These are phyloP conservation scores for Entomyzon cyanotis DNA, from an alignment of 2,113 vertebrate species.

Conservation along the genomic window DNA sequence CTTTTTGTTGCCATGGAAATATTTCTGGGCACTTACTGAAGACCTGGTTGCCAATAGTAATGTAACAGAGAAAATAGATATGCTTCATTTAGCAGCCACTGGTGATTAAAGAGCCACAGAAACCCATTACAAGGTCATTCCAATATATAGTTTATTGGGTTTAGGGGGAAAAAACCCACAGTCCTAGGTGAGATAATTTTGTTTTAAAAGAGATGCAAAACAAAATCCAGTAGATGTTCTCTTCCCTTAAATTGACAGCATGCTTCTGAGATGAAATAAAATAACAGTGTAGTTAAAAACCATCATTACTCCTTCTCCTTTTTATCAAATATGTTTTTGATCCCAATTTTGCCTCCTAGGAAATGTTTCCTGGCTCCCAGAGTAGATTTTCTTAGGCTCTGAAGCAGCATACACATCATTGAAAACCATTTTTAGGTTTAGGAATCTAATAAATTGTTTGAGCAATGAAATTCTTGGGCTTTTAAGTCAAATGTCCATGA, in stretches of 20 bases:
- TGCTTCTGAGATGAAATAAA: not conserved
- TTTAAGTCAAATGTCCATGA: not conserved
- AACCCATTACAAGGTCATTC: conserved; percentile 62
- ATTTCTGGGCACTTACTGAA: conserved; percentile 77
- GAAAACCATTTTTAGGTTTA: conserved; percentile 41
- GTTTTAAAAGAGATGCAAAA: not conserved
- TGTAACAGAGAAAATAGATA: conserved; percentile 81
- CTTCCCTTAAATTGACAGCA: not conserved
- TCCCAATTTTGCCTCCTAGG: conserved; percentile 62
- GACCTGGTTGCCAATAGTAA: conserved; percentile 81
- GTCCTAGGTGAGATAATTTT: not conserved
- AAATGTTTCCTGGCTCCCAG: conserved; percentile 63
- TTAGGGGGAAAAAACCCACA: not conserved
- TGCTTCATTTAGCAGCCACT: conserved; percentile 75
- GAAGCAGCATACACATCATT: conserved; percentile 24
- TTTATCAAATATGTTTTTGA: conserved; percentile 39
- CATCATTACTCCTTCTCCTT: conserved; percentile 48
- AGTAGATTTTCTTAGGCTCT: conserved; percentile 53
- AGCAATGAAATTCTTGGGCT: not conserved
- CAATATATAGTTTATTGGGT: conserved; percentile 59
- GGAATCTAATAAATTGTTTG: conserved; percentile 8
- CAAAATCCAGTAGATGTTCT: not conserved
- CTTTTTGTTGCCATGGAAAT: conserved; percentile 87
- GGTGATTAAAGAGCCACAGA: conserved; percentile 75
- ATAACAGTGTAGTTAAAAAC: conserved; percentile 49